phyloP scores from a whole-genome alignment of 2,113 vertebrate species.

The Mesocricetus auratus region DNA sequence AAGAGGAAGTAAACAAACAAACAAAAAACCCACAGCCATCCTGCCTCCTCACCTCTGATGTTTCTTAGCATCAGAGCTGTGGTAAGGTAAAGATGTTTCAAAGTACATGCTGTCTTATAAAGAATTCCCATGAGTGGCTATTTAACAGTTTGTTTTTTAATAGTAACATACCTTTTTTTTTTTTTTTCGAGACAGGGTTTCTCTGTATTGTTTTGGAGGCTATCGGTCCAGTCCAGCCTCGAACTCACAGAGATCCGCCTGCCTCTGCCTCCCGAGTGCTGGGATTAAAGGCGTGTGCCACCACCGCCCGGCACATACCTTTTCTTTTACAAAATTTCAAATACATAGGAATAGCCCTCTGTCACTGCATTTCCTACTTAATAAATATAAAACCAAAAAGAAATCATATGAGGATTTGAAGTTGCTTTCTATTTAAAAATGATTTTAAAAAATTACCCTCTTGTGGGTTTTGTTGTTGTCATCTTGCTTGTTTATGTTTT shows the following conservation, averaged over 20 bases:
- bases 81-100: not conserved
- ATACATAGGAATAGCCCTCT: not conserved
- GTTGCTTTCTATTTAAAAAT: constrained; percentile 25
- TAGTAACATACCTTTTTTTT: not conserved
- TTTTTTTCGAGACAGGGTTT: too few species aligned
- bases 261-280: too few species aligned
- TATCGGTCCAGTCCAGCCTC: too few species aligned
- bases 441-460: not conserved
- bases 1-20: not conserved
- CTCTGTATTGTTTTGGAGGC: too few species aligned
- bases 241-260: too few species aligned
- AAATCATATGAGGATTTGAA: not conserved
- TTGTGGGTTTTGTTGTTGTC: not conserved
- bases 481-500: not conserved
- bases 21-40: not conserved
- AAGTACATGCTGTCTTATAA: not conserved
- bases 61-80: not conserved
- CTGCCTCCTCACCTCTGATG: not conserved
- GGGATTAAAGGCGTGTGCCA: too few species aligned
- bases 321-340: not conserved
- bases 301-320: too few species aligned
- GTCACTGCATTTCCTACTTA: constrained; percentile 9
- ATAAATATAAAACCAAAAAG: not conserved
- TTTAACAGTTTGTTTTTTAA: not conserved
- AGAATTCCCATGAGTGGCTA: not conserved